phyloP scores from a whole-genome alignment of 2,797 vertebrate species.

The Esox lucius region DNA sequence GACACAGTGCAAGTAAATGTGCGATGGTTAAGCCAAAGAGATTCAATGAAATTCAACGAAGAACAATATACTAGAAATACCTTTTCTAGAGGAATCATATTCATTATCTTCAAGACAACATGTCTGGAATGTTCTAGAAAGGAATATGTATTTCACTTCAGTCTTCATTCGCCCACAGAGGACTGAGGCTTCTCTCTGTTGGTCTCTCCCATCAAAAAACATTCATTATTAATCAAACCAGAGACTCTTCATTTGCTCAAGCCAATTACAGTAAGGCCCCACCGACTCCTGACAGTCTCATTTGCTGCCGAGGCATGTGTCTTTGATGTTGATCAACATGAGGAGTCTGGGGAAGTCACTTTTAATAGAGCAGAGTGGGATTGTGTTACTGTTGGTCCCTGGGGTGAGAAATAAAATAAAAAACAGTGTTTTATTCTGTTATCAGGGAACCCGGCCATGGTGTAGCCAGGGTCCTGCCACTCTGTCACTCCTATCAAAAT shows the following conservation, averaged over 20 bases:
- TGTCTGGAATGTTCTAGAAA: conserved; percentile 15
- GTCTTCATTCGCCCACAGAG: conserved; percentile 52
- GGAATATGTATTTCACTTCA: conserved; percentile 41
- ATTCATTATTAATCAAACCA: conserved; percentile 66
- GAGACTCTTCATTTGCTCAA: conserved; percentile 57
- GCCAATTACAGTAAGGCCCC: conserved; percentile 67
- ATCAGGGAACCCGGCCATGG: conserved; percentile 55
- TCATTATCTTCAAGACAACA: not conserved
- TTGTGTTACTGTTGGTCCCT: conserved; percentile 64
- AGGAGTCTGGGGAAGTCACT: conserved; percentile 42
- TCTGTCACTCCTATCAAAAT: conserved; percentile 54
- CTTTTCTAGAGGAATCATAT: too few species aligned
- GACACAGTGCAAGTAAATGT: not conserved
- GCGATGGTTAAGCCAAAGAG: not conserved
- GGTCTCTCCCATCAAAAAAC: conserved; percentile 51
- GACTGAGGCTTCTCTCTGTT: conserved; percentile 37
- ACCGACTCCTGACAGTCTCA: conserved; percentile 62
- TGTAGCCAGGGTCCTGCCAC: conserved; percentile 57
- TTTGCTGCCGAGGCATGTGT: conserved; percentile 58
- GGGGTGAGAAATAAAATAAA: conserved; percentile 39
- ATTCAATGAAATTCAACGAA: not conserved
- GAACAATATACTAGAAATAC: not conserved
- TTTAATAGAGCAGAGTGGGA: conserved; percentile 67
- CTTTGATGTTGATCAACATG: conserved; percentile 76
- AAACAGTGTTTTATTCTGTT: conserved; percentile 50